Evolutionary conservation across 2,113 vertebrate species (phyloP).

Genomic region (Anhinga rufa): DNA sequence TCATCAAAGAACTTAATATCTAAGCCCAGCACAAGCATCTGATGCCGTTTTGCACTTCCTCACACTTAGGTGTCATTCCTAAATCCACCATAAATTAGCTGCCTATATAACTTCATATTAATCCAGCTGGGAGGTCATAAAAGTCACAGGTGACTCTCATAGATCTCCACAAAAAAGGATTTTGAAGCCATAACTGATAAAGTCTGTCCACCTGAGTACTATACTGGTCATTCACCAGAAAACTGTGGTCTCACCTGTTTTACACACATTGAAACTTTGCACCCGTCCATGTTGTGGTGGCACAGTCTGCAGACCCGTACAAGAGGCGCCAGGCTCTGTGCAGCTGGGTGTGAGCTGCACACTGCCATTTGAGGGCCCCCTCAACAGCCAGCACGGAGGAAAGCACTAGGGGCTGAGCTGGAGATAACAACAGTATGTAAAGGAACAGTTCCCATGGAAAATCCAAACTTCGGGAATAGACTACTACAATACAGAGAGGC

Average conservation of each 20-base stretch:
- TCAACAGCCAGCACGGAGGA: background rate
- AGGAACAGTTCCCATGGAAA: background rate
- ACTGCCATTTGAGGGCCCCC: background rate
- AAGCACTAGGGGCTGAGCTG: background rate
- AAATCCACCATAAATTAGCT: background rate
- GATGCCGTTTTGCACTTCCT: background rate
- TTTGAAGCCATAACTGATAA: background rate
- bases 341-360: background rate
- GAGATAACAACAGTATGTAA: background rate
- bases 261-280: background rate
- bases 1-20: background rate
- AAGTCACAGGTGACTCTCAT: background rate
- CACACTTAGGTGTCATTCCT: background rate
- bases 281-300: background rate
- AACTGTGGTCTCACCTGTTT: background rate
- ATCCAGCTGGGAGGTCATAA: background rate
- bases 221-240: background rate
- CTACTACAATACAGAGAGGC: background rate
- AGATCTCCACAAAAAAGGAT: background rate
- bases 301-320: background rate
- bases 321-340: background rate
- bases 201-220: background rate
- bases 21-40: background rate
- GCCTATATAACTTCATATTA: background rate
- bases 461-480: background rate